phyloP scores from a whole-genome alignment of 2,888 invertebrate genomes.

The Eilema sororculum region DNA sequence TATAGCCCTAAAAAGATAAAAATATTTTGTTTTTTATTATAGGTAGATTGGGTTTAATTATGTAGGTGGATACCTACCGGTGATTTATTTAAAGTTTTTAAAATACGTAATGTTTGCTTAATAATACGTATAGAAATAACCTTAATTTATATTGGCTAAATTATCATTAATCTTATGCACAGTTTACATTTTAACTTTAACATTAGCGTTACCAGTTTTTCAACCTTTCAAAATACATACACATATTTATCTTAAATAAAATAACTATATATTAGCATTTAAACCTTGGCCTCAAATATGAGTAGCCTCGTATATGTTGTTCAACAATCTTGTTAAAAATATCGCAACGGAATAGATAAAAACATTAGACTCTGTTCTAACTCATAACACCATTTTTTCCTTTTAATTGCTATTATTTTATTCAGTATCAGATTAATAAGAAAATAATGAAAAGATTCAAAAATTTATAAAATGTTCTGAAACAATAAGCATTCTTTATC shows the following conservation, averaged over 20 bases:
- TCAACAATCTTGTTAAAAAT: constrained; percentile 79
- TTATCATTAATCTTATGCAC: constrained; percentile 55
- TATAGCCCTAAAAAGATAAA: too few relatives aligned
- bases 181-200: constrained; percentile 43
- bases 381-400: background rate
- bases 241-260: constrained; percentile 69
- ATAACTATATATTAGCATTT: constrained; percentile 77
- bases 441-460: too few relatives aligned
- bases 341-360: constrained; percentile 73
- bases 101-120: background rate
- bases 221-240: constrained; percentile 62
- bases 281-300: constrained; percentile 83
- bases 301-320: constrained; percentile 76
- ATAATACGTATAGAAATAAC: constrained; percentile 15
- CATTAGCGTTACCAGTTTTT: constrained; percentile 61
- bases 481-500: background rate
- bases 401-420: background rate
- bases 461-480: background rate
- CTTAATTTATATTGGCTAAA: constrained; percentile 38
- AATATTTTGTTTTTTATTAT: too few relatives aligned
- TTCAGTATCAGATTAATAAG: background rate
- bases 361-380: constrained; percentile 29
- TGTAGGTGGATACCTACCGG: too few relatives aligned
- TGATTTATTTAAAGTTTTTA: background rate
- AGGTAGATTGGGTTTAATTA: too few relatives aligned